Conservation (phyloP, 2,113 vertebrate genomes). For the Pygoscelis antarcticus region DNA sequence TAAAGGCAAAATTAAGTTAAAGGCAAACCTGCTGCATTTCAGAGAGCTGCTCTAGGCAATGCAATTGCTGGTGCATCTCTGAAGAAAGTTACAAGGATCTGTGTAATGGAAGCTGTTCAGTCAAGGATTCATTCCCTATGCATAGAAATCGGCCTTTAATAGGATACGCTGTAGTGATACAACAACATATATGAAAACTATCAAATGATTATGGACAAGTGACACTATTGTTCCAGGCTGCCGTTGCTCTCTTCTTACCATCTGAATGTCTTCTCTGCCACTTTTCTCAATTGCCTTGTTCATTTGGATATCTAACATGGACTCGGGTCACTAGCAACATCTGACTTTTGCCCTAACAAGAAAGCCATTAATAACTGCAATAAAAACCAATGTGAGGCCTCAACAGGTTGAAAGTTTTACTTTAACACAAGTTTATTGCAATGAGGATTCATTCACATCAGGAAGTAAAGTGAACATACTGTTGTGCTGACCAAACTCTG, state of each 20-base stretch:
- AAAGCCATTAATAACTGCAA: background rate
- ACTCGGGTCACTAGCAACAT: background rate
- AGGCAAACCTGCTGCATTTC: background rate
- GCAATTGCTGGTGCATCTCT: background rate
- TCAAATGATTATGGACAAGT: background rate
- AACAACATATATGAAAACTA: background rate
- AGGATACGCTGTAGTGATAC: background rate
- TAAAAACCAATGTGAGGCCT: background rate
- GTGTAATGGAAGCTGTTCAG: background rate
- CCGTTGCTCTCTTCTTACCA: background rate
- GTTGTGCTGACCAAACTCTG: background rate
- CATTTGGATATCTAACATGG: background rate
- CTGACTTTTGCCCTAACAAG: background rate
- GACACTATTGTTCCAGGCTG: background rate
- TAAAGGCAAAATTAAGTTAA: background rate
- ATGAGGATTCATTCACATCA: background rate
- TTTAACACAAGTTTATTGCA: background rate
- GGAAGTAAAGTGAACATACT: background rate
- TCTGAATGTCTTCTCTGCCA: background rate
- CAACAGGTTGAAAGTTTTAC: background rate
- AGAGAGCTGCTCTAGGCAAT: background rate
- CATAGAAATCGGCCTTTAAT: background rate
- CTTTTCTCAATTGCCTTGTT: background rate
- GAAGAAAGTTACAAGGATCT: background rate
- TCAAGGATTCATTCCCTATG: background rate